Percentiles rank a stretch among this genome's conserved stretches.
Conservation (phyloP, 2,888 invertebrate species). For the Phorcus lineatus region DNA sequence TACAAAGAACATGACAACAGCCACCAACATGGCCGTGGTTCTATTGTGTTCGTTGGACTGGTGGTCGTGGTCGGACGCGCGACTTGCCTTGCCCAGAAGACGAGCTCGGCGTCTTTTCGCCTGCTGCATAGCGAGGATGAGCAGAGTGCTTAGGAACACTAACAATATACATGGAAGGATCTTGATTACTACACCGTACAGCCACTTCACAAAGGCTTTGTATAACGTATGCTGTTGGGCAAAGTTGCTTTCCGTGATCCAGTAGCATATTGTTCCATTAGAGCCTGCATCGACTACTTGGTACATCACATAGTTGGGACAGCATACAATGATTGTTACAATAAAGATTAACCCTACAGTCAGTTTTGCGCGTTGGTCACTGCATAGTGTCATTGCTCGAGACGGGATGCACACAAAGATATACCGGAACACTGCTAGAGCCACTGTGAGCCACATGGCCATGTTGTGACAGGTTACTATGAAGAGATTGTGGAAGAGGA, state of each 20-base stretch:
- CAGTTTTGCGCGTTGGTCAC: slow-evolving; percentile 67
- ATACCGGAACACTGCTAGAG: slow-evolving; percentile 94
- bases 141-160: slow-evolving; percentile 80
- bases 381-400: slow-evolving; percentile 70
- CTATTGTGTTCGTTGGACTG: slow-evolving; percentile 79
- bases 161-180: slow-evolving; percentile 91
- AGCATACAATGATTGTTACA: slow-evolving; percentile 67
- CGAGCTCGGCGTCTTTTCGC: slow-evolving; percentile 67
- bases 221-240: slow-evolving; percentile 53
- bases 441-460: slow-evolving; percentile 94
- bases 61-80: slow-evolving; percentile 68
- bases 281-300: slow-evolving; percentile 42
- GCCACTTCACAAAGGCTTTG: slow-evolving; percentile 85
- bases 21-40: slow-evolving; percentile 91
- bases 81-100: slow-evolving; percentile 65
- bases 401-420: slow-evolving; percentile 76
- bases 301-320: slow-evolving; percentile 72
- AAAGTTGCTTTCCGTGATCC: slow-evolving; percentile 60
- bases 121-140: slow-evolving; percentile 72
- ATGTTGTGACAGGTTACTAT: slow-evolving; percentile 83
- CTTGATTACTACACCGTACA: slow-evolving; percentile 94
- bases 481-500: slow-evolving; percentile 69
- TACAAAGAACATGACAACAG: slow-evolving; percentile 89
- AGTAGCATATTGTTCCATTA: slow-evolving; percentile 51
- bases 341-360: slow-evolving; percentile 66